Conservation (phyloP, 2,888 invertebrate genomes). For the Heterodera filipjevi region DNA sequence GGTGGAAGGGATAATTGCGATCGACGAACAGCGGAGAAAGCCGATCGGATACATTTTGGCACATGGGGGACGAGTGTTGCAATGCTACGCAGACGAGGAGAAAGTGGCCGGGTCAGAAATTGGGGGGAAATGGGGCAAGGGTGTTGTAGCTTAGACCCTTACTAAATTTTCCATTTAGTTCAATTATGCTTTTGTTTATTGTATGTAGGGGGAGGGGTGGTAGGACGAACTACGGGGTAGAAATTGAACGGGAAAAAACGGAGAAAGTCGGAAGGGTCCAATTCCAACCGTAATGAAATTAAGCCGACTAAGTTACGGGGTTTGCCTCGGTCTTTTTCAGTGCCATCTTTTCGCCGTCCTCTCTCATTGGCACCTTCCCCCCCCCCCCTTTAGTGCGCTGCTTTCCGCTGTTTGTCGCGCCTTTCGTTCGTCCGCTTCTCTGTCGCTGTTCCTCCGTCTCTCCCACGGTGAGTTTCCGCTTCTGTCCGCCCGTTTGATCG, state of each 20-base stretch:
- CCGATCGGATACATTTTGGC: constrained; percentile 56
- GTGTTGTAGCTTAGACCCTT: too few relatives aligned
- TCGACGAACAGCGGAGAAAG: constrained; percentile 36
- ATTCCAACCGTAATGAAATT: too few relatives aligned
- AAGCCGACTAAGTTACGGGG: too few relatives aligned
- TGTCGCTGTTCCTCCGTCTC: constrained; percentile 33
- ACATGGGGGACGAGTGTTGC: constrained; percentile 50
- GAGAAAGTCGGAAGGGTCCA: too few relatives aligned
- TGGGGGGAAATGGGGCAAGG: background rate
- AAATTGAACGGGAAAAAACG: too few relatives aligned
- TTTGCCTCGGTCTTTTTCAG: too few relatives aligned
- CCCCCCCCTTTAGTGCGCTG: background rate
- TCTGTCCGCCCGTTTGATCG: constrained; percentile 12
- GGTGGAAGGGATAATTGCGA: constrained; percentile 24
- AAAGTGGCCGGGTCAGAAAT: constrained; percentile 34
- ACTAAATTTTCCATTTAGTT: too few relatives aligned
- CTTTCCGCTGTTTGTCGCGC: background rate
- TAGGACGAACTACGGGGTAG: too few relatives aligned
- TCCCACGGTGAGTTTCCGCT: constrained; percentile 8
- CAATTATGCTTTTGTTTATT: too few relatives aligned
- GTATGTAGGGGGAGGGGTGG: too few relatives aligned
- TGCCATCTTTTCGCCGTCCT: too few relatives aligned
- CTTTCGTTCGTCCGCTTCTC: background rate
- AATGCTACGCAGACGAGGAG: constrained; percentile 56
- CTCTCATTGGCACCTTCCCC: too few relatives aligned